Conservation (phyloP, 2,797 vertebrate species). For the Coranthus polyacanthus region DNA sequence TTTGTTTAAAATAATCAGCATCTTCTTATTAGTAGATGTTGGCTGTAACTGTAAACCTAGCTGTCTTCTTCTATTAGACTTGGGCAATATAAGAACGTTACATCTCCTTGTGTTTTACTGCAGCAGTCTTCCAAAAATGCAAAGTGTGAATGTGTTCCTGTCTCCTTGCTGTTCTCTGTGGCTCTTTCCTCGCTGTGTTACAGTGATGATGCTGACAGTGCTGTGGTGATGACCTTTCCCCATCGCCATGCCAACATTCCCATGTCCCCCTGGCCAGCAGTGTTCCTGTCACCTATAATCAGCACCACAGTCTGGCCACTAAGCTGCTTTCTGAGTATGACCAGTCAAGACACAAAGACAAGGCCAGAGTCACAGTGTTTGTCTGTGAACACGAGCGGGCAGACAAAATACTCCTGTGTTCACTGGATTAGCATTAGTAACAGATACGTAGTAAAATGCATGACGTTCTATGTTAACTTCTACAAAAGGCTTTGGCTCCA, state of each 20-base stretch:
- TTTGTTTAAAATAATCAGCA: too few relatives aligned
- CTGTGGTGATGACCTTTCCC: constrained; percentile 79
- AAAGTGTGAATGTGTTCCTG: constrained; percentile 25
- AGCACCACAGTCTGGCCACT: constrained; percentile 61
- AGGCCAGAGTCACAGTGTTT: constrained; percentile 20
- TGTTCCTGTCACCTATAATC: constrained; percentile 80
- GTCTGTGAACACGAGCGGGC: constrained; percentile 12
- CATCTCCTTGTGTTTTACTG: background rate
- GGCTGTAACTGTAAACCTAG: too few relatives aligned
- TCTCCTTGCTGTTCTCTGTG: constrained; percentile 56
- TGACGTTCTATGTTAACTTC: too few relatives aligned
- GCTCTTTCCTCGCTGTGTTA: constrained; percentile 61
- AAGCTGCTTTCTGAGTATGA: constrained; percentile 54
- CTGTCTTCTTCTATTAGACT: too few relatives aligned
- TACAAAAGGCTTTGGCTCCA: too few relatives aligned
- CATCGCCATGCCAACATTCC: constrained; percentile 68
- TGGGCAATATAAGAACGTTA: background rate
- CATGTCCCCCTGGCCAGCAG: constrained; percentile 76
- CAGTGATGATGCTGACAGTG: constrained; percentile 76
- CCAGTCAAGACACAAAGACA: constrained; percentile 54
- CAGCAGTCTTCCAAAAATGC: constrained; percentile 8
- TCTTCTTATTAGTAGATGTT: too few relatives aligned
- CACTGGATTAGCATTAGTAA: constrained; percentile 21
- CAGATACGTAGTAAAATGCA: too few relatives aligned
- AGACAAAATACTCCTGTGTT: constrained; percentile 1